Base-by-base conservation (phyloP, 2,113 vertebrate species). In the Menura novaehollandiae region DNA sequence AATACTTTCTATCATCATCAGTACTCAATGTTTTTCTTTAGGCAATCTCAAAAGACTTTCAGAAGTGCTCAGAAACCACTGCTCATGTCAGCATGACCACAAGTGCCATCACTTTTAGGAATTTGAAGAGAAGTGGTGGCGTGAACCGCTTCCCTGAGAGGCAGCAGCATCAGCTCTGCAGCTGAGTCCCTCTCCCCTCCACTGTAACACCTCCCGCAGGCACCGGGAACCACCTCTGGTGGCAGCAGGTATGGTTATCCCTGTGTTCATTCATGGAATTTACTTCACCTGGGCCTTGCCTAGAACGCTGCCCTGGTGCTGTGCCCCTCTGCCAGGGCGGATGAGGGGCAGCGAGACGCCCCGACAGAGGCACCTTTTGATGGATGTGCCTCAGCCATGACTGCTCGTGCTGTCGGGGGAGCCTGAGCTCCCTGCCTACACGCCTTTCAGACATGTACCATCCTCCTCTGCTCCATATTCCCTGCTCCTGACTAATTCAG, bases 351-450 rank as follows among this genome's bases (percentile, higher is more conserved):
- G 58, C 0, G 2, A 32, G 67, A 60, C 3, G 4, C 4, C 28
- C n/a, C 79, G 15, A 2, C n/a, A 41, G 18, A 73, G 21, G 30
- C 15, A 13, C 58, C 15, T 18, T 7, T 3, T 0, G 75, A 47
- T 0, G 7, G 55, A 35, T 0, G 1, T 9, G 58, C 39, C 67
- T 47, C 59, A 12, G 68, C 21, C 68, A 4, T 0, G 0, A 4
- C 39, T 17, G 37, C 14, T 27, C 3, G 0, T 9, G 67, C 46
- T n/a, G 41, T 8, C 1, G 0, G 20, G 35, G 33, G 21, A 91
- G 85, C 46, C 68, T 24, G 72, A 51, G 62, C 39, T 87, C 72
- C 19, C 23, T 69, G 49, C 66, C 74, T 9, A 7, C 2, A 0
- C 7, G 13, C 2, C 2, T 33, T 74, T 68, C 69, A 24, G 49